These are phyloP conservation scores for Rhodophaea formosa DNA, from an alignment of 2,888 invertebrate species.

Conservation along the genomic window DNA sequence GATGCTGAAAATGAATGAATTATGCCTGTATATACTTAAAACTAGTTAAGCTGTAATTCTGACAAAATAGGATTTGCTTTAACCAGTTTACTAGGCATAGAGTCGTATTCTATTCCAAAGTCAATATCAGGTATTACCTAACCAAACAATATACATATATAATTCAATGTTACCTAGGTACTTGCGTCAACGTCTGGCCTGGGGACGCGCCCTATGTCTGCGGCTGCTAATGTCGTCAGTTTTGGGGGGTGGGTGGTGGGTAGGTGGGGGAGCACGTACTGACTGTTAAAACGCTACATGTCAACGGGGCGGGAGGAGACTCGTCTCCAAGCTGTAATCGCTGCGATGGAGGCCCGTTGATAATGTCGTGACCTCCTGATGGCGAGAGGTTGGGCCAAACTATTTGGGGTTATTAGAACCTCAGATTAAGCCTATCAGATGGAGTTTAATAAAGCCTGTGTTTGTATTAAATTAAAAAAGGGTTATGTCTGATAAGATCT, in stretches of 20 bases:
- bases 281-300: constrained; percentile 79
- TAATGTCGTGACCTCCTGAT: constrained; percentile 68
- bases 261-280: constrained; percentile 60
- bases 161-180: constrained; percentile 38
- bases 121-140: background rate
- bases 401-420: constrained; percentile 36
- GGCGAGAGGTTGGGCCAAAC: constrained; percentile 39
- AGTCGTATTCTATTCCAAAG: too few relatives aligned
- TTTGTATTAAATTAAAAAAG: constrained; percentile 10
- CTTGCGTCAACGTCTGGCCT: constrained; percentile 66
- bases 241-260: constrained; percentile 42
- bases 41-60: too few relatives aligned
- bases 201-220: constrained; percentile 75
- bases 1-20: too few relatives aligned
- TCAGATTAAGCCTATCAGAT: constrained; percentile 22
- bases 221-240: constrained; percentile 79
- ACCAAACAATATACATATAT: constrained; percentile 7
- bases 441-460: constrained; percentile 16
- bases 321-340: constrained; percentile 59
- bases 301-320: constrained; percentile 64
- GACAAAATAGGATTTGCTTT: too few relatives aligned
- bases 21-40: too few relatives aligned
- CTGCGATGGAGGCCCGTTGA: constrained; percentile 62
- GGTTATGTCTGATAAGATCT: background rate
- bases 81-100: too few relatives aligned